Conservation (phyloP, 2,797 vertebrate genomes). For the Tapirus indicus region DNA sequence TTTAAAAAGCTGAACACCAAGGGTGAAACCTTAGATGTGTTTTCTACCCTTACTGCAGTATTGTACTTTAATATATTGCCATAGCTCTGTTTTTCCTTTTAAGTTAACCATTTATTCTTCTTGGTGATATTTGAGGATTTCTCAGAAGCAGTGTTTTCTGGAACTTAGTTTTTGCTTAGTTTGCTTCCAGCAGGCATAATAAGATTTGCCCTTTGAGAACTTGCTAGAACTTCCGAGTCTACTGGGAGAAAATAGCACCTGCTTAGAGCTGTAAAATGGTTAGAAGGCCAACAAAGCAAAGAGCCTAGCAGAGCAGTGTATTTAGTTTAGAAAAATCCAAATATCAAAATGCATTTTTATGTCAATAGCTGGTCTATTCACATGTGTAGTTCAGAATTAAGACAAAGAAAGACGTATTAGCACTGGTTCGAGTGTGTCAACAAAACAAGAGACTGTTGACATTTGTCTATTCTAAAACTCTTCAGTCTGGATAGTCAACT, state of each 20-base stretch:
- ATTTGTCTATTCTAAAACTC: conserved; percentile 66
- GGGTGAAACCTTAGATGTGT: conserved; percentile 61
- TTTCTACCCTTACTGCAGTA: conserved; percentile 63
- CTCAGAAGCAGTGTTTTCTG: conserved; percentile 62
- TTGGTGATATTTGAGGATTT: conserved; percentile 70
- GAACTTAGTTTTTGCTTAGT: conserved; percentile 66
- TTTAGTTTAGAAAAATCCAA: conserved; percentile 69
- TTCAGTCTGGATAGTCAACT: conserved; percentile 49
- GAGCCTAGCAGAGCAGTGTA: conserved; percentile 9
- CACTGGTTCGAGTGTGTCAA: conserved; percentile 45
- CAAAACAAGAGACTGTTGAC: conserved; percentile 47
- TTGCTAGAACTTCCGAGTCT: conserved; percentile 62
- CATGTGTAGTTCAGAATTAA: conserved; percentile 20
- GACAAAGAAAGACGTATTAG: conserved; percentile 59
- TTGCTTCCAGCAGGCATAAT: conserved; percentile 68
- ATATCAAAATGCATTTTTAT: conserved; percentile 54
- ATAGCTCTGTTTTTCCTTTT: conserved; percentile 56
- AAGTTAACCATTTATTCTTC: conserved; percentile 64
- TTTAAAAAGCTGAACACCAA: conserved; percentile 67
- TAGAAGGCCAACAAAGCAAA: conserved; percentile 50
- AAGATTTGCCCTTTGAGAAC: conserved; percentile 65
- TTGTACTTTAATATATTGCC: conserved; percentile 62
- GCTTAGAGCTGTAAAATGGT: conserved; percentile 57
- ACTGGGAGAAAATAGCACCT: conserved; percentile 30
- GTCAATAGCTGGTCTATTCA: conserved; percentile 55